Evolutionary conservation across 2,113 vertebrate genomes (phyloP).

Genomic region (Sinosuthora webbiana): DNA sequence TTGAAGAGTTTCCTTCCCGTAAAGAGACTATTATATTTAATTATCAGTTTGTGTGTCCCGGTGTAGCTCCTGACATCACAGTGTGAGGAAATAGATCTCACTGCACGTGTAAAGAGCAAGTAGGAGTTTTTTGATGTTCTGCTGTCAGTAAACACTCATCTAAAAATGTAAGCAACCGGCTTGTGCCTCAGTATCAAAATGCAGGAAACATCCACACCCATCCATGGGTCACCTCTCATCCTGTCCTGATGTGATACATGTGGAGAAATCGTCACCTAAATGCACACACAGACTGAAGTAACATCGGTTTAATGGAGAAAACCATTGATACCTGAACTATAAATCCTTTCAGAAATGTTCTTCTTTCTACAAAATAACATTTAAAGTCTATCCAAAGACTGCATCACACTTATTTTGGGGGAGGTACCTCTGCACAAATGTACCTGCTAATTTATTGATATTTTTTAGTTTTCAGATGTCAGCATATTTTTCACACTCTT

Average conservation of each 20-base stretch:
- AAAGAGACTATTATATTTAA: not conserved
- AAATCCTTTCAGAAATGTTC: not conserved
- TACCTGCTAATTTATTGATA: not conserved
- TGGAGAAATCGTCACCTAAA: not conserved
- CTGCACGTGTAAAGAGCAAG: not conserved
- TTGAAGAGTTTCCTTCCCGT: not conserved
- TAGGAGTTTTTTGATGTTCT: not conserved
- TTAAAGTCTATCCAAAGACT: not conserved
- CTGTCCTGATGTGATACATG: accelerated
- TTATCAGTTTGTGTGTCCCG: not conserved
- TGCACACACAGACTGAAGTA: not conserved
- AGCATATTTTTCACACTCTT: not conserved
- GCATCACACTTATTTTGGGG: not conserved
- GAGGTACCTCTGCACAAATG: not conserved
- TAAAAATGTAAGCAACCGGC: not conserved
- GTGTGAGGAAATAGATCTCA: not conserved
- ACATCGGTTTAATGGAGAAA: not conserved
- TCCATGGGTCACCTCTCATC: not conserved
- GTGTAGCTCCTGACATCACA: not conserved
- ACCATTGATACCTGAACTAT: accelerated
- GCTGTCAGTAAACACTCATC: not conserved
- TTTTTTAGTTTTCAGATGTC: not conserved
- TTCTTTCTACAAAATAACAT: not conserved
- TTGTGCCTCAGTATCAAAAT: not conserved
- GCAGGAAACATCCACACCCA: not conserved